Conservation (phyloP, 2,888 invertebrate species). For the Ernsta delagoae region DNA sequence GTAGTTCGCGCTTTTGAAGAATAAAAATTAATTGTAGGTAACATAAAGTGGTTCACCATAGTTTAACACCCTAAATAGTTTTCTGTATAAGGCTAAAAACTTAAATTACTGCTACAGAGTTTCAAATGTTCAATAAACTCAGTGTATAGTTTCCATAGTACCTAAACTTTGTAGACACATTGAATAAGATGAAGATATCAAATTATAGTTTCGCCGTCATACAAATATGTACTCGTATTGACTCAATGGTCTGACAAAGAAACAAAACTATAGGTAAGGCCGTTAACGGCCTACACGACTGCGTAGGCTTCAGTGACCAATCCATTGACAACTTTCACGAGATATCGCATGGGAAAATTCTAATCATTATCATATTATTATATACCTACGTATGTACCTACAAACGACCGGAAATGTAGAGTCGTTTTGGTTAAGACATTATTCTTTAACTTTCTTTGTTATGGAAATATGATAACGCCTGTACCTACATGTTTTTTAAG, state of each 20-base stretch:
- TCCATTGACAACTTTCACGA: slow-evolving; percentile 35
- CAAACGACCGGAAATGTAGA: slow-evolving; percentile 3
- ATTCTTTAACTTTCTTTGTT: slow-evolving; percentile 3
- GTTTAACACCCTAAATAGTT: too few relatives aligned
- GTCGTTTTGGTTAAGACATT: neutral
- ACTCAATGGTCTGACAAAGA: neutral
- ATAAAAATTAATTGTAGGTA: too few relatives aligned
- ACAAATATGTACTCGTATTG: neutral
- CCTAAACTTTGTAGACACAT: too few relatives aligned
- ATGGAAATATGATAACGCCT: neutral
- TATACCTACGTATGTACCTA: neutral
- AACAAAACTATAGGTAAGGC: neutral
- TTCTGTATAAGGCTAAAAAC: too few relatives aligned
- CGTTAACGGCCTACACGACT: slow-evolving; percentile 30
- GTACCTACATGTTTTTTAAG: too few relatives aligned
- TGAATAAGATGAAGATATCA: neutral
- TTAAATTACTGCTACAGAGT: too few relatives aligned
- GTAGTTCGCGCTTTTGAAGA: too few relatives aligned
- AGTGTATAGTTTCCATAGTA: too few relatives aligned
- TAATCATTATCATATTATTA: neutral
- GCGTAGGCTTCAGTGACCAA: slow-evolving; percentile 33
- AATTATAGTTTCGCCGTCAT: neutral
- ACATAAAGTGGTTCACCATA: too few relatives aligned
- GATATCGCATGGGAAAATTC: slow-evolving; percentile 28
- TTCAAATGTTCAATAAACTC: too few relatives aligned